Evolutionary conservation across 2,797 vertebrate species (phyloP).

Genomic region (Sebastes wilsoni): DNA sequence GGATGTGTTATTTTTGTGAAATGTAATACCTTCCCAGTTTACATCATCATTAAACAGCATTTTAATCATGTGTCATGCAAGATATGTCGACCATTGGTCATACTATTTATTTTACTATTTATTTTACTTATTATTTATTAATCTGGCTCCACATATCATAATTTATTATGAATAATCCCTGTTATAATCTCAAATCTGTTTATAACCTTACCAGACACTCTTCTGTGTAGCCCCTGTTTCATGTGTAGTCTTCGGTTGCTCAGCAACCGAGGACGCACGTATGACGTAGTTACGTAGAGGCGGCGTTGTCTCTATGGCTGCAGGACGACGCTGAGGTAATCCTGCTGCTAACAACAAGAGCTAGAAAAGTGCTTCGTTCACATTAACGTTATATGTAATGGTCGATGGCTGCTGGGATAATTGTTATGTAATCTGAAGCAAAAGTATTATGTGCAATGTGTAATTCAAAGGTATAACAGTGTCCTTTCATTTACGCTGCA

Average conservation of each 20-base stretch:
- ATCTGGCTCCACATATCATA: too few species aligned
- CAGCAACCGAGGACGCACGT: conserved; percentile 45
- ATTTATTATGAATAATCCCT: not conserved
- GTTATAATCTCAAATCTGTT: not conserved
- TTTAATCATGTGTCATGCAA: not conserved
- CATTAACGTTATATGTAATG: not conserved
- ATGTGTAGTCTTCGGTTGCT: conserved; percentile 18
- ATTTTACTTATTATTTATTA: too few species aligned
- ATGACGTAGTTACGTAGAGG: conserved; percentile 58
- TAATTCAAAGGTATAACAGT: not conserved
- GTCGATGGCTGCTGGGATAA: rapidly evolving
- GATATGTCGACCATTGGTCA: not conserved
- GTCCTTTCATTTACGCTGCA: not conserved
- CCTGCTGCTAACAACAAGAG: conserved; percentile 6
- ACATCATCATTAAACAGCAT: not conserved
- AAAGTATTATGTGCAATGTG: not conserved
- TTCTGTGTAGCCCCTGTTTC: not conserved
- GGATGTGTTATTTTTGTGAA: not conserved
- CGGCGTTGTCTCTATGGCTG: conserved; percentile 76
- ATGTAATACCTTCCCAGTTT: not conserved
- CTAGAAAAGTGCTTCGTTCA: not conserved
- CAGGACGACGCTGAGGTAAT: conserved; percentile 69
- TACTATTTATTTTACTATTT: not conserved
- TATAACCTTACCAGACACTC: not conserved
- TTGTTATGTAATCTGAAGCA: not conserved